Percentiles rank a stretch among this genome's conserved stretches.
Evolutionary conservation across 2,113 vertebrate species (phyloP).

Genomic region (Ascaphus truei): DNA sequence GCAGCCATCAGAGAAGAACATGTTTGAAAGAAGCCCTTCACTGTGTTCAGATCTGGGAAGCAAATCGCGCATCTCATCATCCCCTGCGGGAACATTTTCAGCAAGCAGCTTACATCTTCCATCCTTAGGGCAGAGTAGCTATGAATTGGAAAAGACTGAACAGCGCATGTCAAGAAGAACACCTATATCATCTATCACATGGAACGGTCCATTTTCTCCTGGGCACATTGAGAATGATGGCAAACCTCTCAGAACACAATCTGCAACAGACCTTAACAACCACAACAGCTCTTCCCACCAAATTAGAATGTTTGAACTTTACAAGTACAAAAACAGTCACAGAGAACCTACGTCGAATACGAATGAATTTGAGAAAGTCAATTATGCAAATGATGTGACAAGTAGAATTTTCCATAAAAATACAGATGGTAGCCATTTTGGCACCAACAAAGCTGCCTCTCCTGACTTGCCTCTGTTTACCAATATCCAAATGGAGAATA

Average conservation of each 20-base stretch:
- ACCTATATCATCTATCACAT: conserved; percentile 66
- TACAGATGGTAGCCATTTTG: conserved; percentile 56
- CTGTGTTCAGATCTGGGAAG: conserved; percentile 32
- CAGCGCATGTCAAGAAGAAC: conserved; percentile 58
- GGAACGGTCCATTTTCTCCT: conserved; percentile 53
- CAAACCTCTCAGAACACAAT: conserved; percentile 45
- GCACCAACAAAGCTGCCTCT: conserved; percentile 39
- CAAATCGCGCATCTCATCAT: conserved; percentile 21
- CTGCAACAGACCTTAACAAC: conserved; percentile 57
- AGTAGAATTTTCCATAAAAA: conserved; percentile 46
- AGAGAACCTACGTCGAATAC: conserved; percentile 41
- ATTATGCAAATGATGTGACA: conserved; percentile 39
- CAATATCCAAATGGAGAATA: background rate
- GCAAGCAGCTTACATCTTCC: conserved; percentile 59
- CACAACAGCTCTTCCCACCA: conserved; percentile 43
- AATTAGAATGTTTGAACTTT: conserved; percentile 44
- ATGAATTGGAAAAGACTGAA: conserved; percentile 42
- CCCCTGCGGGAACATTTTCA: conserved; percentile 49
- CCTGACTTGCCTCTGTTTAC: background rate
- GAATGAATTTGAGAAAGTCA: conserved; percentile 37
- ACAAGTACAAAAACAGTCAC: conserved; percentile 46
- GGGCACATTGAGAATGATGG: conserved; percentile 40
- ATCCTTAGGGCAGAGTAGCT: conserved; percentile 37
- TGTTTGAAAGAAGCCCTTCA: conserved; percentile 38
- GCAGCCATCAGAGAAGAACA: conserved; percentile 34